Evolutionary conservation across 2,113 vertebrate species (phyloP), one percentile per base, ranked within the genome.

Genomic region (Anguilla japonica): DNA sequence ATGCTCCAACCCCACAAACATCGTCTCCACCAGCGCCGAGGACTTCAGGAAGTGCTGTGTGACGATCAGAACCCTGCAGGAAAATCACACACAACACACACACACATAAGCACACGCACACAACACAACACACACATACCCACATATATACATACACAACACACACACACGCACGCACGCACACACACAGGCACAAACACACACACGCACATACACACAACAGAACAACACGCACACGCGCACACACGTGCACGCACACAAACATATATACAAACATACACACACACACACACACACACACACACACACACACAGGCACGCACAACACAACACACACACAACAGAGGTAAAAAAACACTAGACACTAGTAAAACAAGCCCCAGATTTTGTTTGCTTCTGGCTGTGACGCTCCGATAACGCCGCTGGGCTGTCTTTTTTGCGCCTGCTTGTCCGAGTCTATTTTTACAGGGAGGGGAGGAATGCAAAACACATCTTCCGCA

Each of bases 21-120:
- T 95, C 91, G 89, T 95, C 92, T 96, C 92, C 85, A 97, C 94
- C 92, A 99, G 90, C 71, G 95, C 93, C 13, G 96, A 94, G 86
- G 95, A 98, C 91, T 94, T 96, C 91, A 99, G 94, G 91, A 99
- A 97, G 93, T 97, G 96, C 83, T 97, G 97, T 75, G 97, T 97
- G 82, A 97, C 95, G 90, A 98, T 97, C 88, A 99, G 90, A 89
- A 98, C 95, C 90, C 98, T 99, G 93, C 80, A 57, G 88, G 92
- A 85, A 1, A 57, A 40, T 84, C 88, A 87, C 86, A 91, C 90
- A 93, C 22, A 78, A 93, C 22, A 78, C 7, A 93, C 22, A 78
- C 7, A 34, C 85, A 78, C 79, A 1, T 14, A n/a, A 2, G 13
- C 41, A 46, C 81, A 5, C 11, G 41, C 13, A 18, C 34, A 6